Evolutionary conservation across 2,797 vertebrate genomes (phyloP).

Genomic region (Thaleichthys pacificus): DNA sequence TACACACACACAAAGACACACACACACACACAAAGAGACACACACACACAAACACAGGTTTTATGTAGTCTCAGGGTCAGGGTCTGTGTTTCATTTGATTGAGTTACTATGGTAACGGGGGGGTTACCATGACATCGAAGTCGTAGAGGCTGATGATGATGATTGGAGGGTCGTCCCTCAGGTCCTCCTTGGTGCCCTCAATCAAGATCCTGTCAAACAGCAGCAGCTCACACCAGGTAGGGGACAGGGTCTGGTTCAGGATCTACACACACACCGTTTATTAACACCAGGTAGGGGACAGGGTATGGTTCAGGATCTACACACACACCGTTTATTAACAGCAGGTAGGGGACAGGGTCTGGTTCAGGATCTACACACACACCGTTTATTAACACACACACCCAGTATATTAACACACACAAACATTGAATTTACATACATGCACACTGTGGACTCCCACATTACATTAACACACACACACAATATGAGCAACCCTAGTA

Average conservation of each 20-base stretch:
- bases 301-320: slow-evolving; percentile 82
- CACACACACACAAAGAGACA: neutral
- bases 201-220: slow-evolving; percentile 87
- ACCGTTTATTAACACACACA: slow-evolving; percentile 9
- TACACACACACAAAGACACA: slow-evolving; percentile 4
- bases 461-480: too few relatives aligned
- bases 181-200: slow-evolving; percentile 84
- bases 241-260: slow-evolving; percentile 85
- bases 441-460: slow-evolving; percentile 3
- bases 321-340: slow-evolving; percentile 42
- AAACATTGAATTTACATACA: slow-evolving; percentile 15
- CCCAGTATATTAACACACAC: slow-evolving; percentile 2
- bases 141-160: slow-evolving; percentile 86
- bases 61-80: neutral
- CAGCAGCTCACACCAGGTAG: slow-evolving; percentile 88
- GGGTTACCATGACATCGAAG: slow-evolving; percentile 84
- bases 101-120: slow-evolving; percentile 21
- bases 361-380: slow-evolving; percentile 75
- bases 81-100: neutral
- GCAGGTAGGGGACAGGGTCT: slow-evolving; percentile 91
- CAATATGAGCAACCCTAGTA: neutral
- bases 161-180: slow-evolving; percentile 84
- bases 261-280: slow-evolving; percentile 65
- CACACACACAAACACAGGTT: neutral
- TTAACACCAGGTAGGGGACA: slow-evolving; percentile 88